Evolutionary conservation across 2,113 vertebrate genomes (phyloP).

Genomic region (Eretmochelys imbricata): DNA sequence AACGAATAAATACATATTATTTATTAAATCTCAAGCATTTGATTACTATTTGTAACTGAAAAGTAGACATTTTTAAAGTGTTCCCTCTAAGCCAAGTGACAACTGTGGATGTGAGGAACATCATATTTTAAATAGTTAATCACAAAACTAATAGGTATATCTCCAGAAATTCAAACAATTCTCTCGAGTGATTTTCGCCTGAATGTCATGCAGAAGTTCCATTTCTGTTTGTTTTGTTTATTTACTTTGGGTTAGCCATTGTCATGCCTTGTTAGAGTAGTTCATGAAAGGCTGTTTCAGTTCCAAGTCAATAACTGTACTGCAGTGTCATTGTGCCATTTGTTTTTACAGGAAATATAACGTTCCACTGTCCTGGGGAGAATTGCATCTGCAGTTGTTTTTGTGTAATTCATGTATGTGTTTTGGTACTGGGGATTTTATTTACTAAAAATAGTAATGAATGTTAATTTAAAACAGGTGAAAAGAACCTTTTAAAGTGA

Average conservation of each 20-base stretch:
- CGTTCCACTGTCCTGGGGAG: not conserved
- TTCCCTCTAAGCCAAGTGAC: not conserved
- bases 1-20: not conserved
- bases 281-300: not conserved
- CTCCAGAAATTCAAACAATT: not conserved
- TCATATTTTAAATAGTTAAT: not conserved
- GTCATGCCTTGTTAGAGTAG: not conserved
- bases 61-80: conserved; percentile 1
- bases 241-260: not conserved
- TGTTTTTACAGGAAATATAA: not conserved
- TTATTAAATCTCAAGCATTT: not conserved
- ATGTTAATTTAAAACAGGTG: not conserved
- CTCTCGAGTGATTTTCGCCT: not conserved
- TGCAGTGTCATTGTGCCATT: not conserved
- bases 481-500: not conserved
- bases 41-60: not conserved
- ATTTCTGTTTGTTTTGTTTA: not conserved
- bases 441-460: not conserved
- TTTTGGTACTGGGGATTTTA: not conserved
- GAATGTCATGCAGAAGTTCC: not conserved
- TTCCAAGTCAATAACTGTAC: not conserved
- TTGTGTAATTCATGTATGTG: not conserved
- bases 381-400: not conserved
- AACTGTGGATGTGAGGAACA: not conserved
- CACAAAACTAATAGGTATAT: not conserved